Evolutionary conservation across 2,113 vertebrate genomes (phyloP), one percentile per base, ranked within the genome.

Genomic region (Strigops habroptila): DNA sequence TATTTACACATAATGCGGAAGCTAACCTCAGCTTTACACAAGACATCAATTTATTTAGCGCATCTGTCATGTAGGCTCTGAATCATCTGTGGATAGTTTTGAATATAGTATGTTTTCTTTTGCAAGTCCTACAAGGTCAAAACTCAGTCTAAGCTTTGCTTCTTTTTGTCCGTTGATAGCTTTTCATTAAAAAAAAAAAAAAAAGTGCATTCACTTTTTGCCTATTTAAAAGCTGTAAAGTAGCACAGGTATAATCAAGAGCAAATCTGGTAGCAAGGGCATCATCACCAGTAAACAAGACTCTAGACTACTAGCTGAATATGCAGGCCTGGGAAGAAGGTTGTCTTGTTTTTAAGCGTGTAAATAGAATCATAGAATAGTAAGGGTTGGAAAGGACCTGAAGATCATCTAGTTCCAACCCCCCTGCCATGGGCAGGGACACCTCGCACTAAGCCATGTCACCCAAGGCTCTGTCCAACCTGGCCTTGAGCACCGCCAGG

Each of bases 1-100:
- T 43, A 11, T 5, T 71, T 44, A 60, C 0, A 2, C 9, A 41
- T 49, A 35, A 51, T 7, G 7, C 39, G 71, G 74, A 87, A 68
- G 24, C 16, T n/a, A 70, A 49, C 8, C 41, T 67, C 24, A 81
- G 39, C 49, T 59, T 48, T 60, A 22, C 7, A 46, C 15, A 59
- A 48, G 10, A 25, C 9, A 30, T 18, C 23, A 28, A 37, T 65
- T 79, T 82, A 31, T 48, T 59, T 28, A 92, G 35, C 35, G 53
- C 43, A 39, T 51, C 48, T n/a, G 11, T 48, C 8, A 1, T 3
- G 1, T 28, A 37, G 2, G 1, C 24, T 68, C 27, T 22, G 18
- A 65, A 67, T 64, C 48, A 75, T 18, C 48, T 2, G 0, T 4
- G 39, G 8, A 21, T 35, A 9, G 5, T 18, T 88, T 60, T 19